Evolutionary conservation across 2,797 vertebrate genomes (phyloP), one percentile per base, ranked within the genome.

Genomic region (Echeneis naucrates): DNA sequence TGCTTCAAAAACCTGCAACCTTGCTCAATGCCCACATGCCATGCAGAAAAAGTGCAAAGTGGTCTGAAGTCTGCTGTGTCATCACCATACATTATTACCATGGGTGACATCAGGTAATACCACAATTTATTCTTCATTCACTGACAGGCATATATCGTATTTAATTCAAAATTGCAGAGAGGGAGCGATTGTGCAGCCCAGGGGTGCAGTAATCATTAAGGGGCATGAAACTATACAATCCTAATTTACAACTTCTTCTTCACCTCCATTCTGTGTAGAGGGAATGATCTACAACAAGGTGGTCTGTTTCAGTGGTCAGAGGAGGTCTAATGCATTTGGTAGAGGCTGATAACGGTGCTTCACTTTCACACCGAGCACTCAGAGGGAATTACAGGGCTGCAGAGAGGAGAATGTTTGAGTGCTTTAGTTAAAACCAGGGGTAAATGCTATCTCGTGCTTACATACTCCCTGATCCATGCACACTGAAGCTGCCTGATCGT

Each of bases 261-360:
- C 81, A 70, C 68, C 79, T 75, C 75, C 57, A 62, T 85, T 87
- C 86, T 82, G 82, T 70, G 74, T 40, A 64, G 75, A 85, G 77
- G 73, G 82, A 84, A 83, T 88, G 87, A 92, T 92, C 88, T 88
- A 89, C 86, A 88, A 81, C 80, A 77, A 76, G 87, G 85, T 85
- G 89, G 88, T 89, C 81, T 75, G 77, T 89, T 89, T 91, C 82
- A 83, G 87, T 82, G 84, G 91, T 89, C 87, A 86, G 82, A 82
- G 80, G 87, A 90, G 90, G 89, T 89, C 90, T 92, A 92, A 92
- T 88, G 84, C 82, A 84, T 92, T 92, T 91, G 90, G 90, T 88
- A 57, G 87, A 84, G 82, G 89, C 88, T 90, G 91, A 93, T 92
- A 92, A 92, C 88, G 64, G 91, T 87, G 91, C 88, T 91, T 90